Evolutionary conservation across 2,797 vertebrate species (phyloP), one percentile per base, ranked within the genome.

Genomic region (Chiropotes sagulatus): DNA sequence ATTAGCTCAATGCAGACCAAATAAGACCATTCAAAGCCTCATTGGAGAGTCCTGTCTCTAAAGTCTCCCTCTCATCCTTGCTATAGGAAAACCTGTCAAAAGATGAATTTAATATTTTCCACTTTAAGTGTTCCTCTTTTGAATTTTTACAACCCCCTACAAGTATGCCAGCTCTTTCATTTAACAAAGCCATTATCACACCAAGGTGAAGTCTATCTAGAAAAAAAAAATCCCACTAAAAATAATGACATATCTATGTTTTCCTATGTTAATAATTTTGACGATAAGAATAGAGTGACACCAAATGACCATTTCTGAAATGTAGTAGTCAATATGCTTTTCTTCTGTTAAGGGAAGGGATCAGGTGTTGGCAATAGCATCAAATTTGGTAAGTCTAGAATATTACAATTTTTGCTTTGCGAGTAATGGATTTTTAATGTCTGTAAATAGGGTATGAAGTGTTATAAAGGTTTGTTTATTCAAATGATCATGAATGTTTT

Each of bases 1-100:
- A 97, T 96, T 98, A 97, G 92, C 88, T 97, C 93, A 78, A 73
- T 75, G 76, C 93, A 95, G 96, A 94, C 97, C 96, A 94, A 96
- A 97, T 93, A 97, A 96, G 94, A 88, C 80, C 90, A 87, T 97
- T 83, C 7, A 1, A 93, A 95, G 78, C 88, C 70, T 83, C 76
- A 85, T 28, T 94, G 94, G 86, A 93, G 88, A 80, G 94, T 76
- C 79, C 75, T 36, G 76, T 24, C 36, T 90, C 84, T 87, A 88
- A 96, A 95, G 82, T 57, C 70, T 73, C 72, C 54, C 73, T 90
- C 92, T 96, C 57, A 92, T 84, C 75, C 64, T 97, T 92, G 84
- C 61, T 88, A 48, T 78, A 82, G 84, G 92, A 95, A 94, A 86
- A 94, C 22, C 76, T 80, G 92, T 96, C 90, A 93, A 93, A 98